Conservation (phyloP, 2,797 vertebrate genomes). For the Acanthornis magna region DNA sequence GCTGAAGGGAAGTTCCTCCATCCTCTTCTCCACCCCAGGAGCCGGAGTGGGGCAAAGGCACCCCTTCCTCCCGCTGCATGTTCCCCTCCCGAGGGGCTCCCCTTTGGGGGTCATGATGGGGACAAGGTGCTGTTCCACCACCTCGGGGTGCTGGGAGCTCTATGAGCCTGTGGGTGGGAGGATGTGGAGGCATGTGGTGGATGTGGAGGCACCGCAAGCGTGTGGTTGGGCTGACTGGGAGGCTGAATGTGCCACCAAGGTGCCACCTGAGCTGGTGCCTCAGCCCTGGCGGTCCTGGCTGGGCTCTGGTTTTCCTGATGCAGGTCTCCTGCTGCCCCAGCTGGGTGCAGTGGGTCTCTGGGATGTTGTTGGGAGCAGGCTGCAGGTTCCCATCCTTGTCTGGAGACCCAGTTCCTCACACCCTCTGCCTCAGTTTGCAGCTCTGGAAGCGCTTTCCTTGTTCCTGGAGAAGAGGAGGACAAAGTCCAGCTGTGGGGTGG, state of each 20-base stretch:
- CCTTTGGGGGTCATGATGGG: fast-evolving
- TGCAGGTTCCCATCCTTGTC: neutral
- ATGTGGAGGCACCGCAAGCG: neutral
- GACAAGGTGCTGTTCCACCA: fast-evolving
- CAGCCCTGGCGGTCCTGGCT: fast-evolving
- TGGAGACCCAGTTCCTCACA: fast-evolving
- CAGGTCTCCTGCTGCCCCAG: neutral
- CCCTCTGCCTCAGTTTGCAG: neutral
- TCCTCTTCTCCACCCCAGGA: neutral
- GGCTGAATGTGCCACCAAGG: neutral
- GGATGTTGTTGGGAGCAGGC: neutral
- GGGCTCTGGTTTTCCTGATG: neutral
- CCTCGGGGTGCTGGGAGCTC: neutral
- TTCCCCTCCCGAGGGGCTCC: neutral
- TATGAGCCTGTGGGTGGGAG: neutral
- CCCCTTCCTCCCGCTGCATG: fast-evolving
- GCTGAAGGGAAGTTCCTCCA: slow-evolving; percentile 14
- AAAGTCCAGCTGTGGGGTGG: neutral
- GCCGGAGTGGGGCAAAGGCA: neutral
- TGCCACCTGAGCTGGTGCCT: neutral
- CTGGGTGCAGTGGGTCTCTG: neutral
- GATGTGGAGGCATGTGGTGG: neutral
- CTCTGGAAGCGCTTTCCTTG: neutral
- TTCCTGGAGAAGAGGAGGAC: neutral
- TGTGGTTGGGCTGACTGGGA: neutral